A percentile compares a stretch with the other conserved stretches of the same genome.
Evolutionary conservation across 2,888 invertebrate species (phyloP).

Genomic region (Hydrotaea cyrtoneurina): DNA sequence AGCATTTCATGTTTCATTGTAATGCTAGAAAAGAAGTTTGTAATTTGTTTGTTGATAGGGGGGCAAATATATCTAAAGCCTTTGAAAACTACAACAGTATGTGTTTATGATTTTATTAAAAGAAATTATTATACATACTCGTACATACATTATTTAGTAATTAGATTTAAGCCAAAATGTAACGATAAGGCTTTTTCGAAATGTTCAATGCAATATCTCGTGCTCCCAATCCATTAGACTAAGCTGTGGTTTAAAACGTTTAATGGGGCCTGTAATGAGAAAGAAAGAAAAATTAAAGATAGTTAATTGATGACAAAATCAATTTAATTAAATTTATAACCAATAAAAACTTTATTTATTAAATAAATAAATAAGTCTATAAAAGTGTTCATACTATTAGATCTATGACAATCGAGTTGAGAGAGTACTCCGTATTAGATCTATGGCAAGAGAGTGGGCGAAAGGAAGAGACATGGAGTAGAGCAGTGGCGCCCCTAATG

Average conservation of each 20-base stretch:
- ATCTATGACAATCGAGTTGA: too few species aligned
- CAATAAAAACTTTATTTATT: too few species aligned
- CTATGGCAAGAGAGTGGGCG: too few species aligned
- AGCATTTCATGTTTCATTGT: slow-evolving; percentile 1
- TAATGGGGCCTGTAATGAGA: slow-evolving; percentile 83
- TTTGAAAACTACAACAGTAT: background rate
- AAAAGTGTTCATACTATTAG: too few species aligned
- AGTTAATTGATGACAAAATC: background rate
- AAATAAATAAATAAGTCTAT: too few species aligned
- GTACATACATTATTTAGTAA: slow-evolving; percentile 6
- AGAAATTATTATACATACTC: slow-evolving; percentile 2
- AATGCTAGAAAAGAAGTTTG: slow-evolving; percentile 1
- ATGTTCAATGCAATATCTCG: slow-evolving; percentile 77
- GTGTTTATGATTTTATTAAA: slow-evolving; percentile 19
- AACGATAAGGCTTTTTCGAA: background rate
- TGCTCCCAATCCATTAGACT: slow-evolving; percentile 83
- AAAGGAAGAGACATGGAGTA: too few species aligned
- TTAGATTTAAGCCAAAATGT: background rate
- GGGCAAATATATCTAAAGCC: too few species aligned
- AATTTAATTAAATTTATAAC: background rate
- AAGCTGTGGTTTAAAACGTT: slow-evolving; percentile 84
- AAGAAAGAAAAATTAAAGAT: slow-evolving; percentile 39
- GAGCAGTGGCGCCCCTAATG: too few species aligned
- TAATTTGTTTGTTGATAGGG: background rate
- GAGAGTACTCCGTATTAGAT: too few species aligned